Evolutionary conservation across 2,888 invertebrate species (phyloP), one percentile per base, ranked within the genome.

Genomic region (Tachina fera): DNA sequence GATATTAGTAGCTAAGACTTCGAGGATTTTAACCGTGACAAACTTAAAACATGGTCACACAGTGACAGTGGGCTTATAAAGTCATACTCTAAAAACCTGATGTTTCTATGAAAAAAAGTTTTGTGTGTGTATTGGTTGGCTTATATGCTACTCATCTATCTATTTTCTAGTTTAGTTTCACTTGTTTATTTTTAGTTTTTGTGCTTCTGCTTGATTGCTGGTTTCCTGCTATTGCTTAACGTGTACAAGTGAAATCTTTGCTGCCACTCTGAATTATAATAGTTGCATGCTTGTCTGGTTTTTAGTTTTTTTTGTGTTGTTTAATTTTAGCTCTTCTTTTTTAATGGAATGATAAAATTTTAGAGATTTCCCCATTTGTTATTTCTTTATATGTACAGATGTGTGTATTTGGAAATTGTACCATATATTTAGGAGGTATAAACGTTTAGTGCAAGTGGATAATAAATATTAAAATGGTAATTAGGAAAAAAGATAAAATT

Each of bases 331-430:
- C n/a, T n/a, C 11, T 19, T 41, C 63, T 85, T 41, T 70, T 85
- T 85, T 85, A 19, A 85, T 85, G 68, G 77, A 81, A 77, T 81
- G 77, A 81, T 85, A 85, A 74, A 85, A 81, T 74, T 85, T 77
- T 72, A 85, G 47, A 68, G 71, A 71, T 81, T 79, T 70, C 43
- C 14, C n/a, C 14, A 1, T 31, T n/a, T 60, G 58, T 31, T 51
- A 9, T 47, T 63, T 13, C 41, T 41, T 9, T 16, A 41, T 71
- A 67, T 60, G 39, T 49, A 49, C n/a, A n/a, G n/a, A n/a, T 83
- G 41, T 71, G 60, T 53, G 22, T 49, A 49, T 70, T 47, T 10
- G 56, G 22, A 70, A 68, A 72, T 9, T 76, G 19, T 60, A 71
- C 75, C 76, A 72, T 80, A 71, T 61, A 60, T 56, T 71, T 56